A percentile compares a stretch with the other conserved stretches of the same genome.
phyloP scores from a whole-genome alignment of 2,888 invertebrate genomes.

The Hartigia nigra region DNA sequence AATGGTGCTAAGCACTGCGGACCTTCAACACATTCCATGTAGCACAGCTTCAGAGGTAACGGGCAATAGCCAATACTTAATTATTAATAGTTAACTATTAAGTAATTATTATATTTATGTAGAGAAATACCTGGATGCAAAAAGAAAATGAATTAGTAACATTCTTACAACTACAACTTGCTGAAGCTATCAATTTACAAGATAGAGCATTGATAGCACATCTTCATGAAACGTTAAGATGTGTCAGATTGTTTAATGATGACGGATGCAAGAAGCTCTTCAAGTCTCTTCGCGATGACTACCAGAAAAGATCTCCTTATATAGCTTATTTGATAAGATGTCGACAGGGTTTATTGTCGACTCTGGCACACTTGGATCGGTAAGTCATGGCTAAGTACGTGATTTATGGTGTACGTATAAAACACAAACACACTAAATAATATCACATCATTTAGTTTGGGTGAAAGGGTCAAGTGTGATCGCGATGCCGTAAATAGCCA shows the following conservation, averaged over 20 bases:
- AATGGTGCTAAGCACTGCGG: conserved; percentile 89
- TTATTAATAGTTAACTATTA: neutral
- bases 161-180: conserved; percentile 80
- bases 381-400: conserved; percentile 46
- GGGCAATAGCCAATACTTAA: conserved; percentile 2
- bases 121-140: conserved; percentile 64
- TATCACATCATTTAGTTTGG: conserved; percentile 61
- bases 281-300: conserved; percentile 80
- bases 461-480: conserved; percentile 75
- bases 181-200: conserved; percentile 84
- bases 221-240: conserved; percentile 85
- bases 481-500: conserved; percentile 79
- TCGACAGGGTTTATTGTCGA: conserved; percentile 82
- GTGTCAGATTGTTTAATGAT: conserved; percentile 78
- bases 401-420: neutral
- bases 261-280: conserved; percentile 80
- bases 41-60: conserved; percentile 53
- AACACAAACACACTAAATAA: neutral
- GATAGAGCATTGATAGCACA: conserved; percentile 82
- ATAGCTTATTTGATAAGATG: conserved; percentile 84
- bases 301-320: conserved; percentile 81
- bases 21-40: conserved; percentile 75
- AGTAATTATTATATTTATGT: conserved; percentile 22
- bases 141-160: conserved; percentile 71
- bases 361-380: conserved; percentile 78